Evolutionary conservation across 1,140 invertebrate genomes (phyloP).

Genomic region (Trichoplusia ni): DNA sequence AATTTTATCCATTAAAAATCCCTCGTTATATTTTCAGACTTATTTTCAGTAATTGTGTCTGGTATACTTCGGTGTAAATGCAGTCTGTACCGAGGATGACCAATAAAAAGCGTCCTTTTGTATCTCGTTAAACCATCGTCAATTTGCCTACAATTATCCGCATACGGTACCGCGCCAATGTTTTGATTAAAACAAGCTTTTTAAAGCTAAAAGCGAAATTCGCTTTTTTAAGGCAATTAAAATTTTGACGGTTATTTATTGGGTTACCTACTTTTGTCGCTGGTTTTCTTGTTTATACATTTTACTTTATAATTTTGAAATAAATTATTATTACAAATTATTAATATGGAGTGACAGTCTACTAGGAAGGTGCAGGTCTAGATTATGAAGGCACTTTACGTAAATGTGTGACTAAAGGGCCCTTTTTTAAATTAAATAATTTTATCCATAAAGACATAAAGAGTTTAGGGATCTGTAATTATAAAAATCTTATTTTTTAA

Average conservation of each 20-base stretch:
- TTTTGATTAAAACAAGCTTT: constrained; percentile 40
- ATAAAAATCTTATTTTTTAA: no score
- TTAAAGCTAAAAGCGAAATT: constrained; percentile 2
- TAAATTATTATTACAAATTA: not conserved
- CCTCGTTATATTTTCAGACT: no score
- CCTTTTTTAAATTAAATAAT: no score
- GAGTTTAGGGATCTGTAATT: no score
- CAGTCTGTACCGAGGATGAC: constrained; percentile 15
- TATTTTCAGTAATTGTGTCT: not conserved
- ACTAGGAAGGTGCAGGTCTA: no score
- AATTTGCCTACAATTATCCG: constrained; percentile 71
- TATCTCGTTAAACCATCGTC: constrained; percentile 59
- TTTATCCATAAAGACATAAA: no score
- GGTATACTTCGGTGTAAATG: constrained; percentile 49
- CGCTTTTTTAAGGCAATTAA: constrained; percentile 11
- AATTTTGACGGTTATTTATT: constrained; percentile 26
- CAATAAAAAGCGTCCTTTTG: constrained; percentile 49
- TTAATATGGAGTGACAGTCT: no score
- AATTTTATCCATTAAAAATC: no score
- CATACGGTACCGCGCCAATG: constrained; percentile 48
- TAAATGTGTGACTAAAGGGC: no score
- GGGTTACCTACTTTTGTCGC: constrained; percentile 2
- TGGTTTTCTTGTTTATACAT: not conserved
- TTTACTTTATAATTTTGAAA: no score
- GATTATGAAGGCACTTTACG: no score